Base-by-base conservation (phyloP, 2,888 invertebrate species). In the Drosophila paranaensis region DNA sequence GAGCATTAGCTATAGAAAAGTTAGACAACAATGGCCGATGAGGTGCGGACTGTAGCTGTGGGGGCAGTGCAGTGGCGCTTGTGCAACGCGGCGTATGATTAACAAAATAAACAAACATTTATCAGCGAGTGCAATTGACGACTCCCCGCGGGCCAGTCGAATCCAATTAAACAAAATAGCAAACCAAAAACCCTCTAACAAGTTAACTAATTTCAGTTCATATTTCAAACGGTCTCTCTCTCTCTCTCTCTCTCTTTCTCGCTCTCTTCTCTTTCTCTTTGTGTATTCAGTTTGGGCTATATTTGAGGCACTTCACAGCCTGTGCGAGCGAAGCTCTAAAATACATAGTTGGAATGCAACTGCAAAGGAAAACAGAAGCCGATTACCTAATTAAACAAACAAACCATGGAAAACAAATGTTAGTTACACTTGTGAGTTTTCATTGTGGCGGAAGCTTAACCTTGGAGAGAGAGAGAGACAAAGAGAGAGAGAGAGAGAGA, bases 71-170 rank as follows among this genome's bases (percentile, higher is more conserved):
- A 33, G 9, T 14, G 37, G 6, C 42, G 35, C 46, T 51, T 74
- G 78, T 80, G 77, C 88, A 88, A 75, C 73, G 68, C 69, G 72
- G 77, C 88, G 77, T 79, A 86, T 82, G 78, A 88, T 86, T 88
- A 72, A 86, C 81, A 57, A 60, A 77, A 79, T 80, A 70, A 69
- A 63, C 72, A 75, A 67, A 75, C 66, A 88, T 69, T 82, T 76
- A 67, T 70, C 58, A 64, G 61, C 45, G 58, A 42, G 40, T 64
- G 58, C 69, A 60, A 46, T 33, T 30, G 45, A 69, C 42, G 51
- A 54, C 33, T 69, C 54, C 60, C 70, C 43, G 30, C 8, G 14
- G 40, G 37, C 30, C 14, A 16, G 13, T 16, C 37, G 13, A 37
- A 48, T 27, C 20, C 27, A 50, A 43, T 56, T 66, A 63, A 53